A percentile compares a stretch with the other conserved stretches of the same genome.
phyloP scores from a whole-genome alignment of 1,140 invertebrate species.

The Saxidomus purpurata region DNA sequence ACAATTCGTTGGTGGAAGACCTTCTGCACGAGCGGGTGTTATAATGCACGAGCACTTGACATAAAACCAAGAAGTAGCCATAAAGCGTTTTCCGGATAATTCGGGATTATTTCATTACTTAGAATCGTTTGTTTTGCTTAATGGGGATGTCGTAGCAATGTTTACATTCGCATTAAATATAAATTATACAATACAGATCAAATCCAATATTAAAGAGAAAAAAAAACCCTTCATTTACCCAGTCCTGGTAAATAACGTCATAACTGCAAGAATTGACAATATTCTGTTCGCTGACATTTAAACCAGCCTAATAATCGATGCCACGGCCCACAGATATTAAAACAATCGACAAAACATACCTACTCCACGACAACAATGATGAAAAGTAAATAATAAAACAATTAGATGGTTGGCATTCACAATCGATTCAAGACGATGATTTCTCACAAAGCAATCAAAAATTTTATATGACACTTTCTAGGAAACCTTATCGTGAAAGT shows the following conservation, averaged over 20 bases:
- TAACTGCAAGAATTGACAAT: not conserved
- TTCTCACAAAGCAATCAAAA: conserved; percentile 17
- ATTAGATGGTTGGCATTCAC: not conserved
- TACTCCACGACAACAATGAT: not conserved
- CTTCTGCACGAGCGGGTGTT: too few species aligned
- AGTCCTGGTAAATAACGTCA: not conserved
- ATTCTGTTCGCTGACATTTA: conserved; percentile 15
- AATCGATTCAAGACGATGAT: not conserved
- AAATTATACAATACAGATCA: too few species aligned
- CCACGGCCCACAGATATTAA: not conserved
- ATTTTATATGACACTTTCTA: conserved; percentile 5
- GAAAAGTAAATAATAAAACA: conserved; percentile 36
- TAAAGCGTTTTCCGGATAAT: too few species aligned
- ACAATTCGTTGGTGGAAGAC: too few species aligned
- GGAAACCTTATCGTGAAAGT: conserved; percentile 8
- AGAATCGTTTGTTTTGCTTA: too few species aligned
- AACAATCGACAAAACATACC: conserved; percentile 16
- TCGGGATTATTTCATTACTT: too few species aligned
- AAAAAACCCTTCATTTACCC: too few species aligned
- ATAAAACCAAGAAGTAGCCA: too few species aligned
- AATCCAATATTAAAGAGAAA: too few species aligned
- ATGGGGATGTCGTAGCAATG: too few species aligned
- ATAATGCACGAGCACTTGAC: too few species aligned
- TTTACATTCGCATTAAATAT: too few species aligned
- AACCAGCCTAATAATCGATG: not conserved